A percentile compares a stretch with the other conserved stretches of the same genome.
These are phyloP conservation scores for Megathymus violae DNA, from an alignment of 1,140 invertebrate genomes.

Conservation along the genomic window DNA sequence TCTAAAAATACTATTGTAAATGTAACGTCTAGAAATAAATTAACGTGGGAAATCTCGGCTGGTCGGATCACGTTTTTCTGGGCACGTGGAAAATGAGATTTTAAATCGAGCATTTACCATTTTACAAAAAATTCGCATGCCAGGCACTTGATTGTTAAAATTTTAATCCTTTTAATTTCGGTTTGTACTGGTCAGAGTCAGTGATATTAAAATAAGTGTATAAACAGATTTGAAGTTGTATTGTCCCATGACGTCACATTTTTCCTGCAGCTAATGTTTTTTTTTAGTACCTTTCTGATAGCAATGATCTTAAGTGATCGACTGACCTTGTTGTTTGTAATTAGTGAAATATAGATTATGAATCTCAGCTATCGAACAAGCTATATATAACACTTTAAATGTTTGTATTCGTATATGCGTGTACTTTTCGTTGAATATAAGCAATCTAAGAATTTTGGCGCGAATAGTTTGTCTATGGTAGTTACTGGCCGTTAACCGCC, in stretches of 20 bases:
- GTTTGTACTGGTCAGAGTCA: not conserved
- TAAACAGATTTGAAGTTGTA: not conserved
- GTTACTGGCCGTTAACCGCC: constrained; percentile 22
- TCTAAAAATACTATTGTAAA: constrained; percentile 66
- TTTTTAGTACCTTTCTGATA: too few species aligned
- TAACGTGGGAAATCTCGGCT: constrained; percentile 49
- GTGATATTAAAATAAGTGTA: not conserved
- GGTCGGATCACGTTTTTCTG: constrained; percentile 48
- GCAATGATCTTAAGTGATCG: too few species aligned
- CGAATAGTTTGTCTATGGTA: constrained; percentile 5
- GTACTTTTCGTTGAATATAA: too few species aligned
- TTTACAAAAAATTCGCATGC: constrained; percentile 36
- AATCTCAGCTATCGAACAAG: too few species aligned
- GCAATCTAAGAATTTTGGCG: constrained; percentile 1
- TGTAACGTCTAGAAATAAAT: constrained; percentile 69
- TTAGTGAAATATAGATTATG: too few species aligned
- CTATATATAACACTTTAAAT: too few species aligned
- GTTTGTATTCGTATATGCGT: too few species aligned
- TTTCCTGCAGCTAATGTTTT: too few species aligned
- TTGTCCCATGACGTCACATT: not conserved
- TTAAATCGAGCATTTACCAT: constrained; percentile 46
- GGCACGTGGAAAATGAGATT: constrained; percentile 51
- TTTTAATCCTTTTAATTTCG: not conserved
- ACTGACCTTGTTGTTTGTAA: too few species aligned
- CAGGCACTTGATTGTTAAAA: not conserved